phyloP scores from a whole-genome alignment of 2,888 invertebrate genomes.

The Catocala fraxini region DNA sequence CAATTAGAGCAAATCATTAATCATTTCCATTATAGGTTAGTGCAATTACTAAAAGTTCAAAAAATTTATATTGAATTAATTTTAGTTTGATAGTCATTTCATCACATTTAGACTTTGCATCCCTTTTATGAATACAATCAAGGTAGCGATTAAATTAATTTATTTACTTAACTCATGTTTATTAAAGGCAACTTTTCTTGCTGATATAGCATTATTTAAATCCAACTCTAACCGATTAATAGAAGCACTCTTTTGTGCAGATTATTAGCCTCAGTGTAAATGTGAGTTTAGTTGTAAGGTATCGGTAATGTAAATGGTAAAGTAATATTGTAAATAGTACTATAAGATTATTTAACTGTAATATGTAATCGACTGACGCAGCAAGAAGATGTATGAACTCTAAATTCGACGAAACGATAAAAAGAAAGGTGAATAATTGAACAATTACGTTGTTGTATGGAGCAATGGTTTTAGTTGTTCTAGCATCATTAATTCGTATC shows the following conservation, averaged over 20 bases:
- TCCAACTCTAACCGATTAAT: constrained; percentile 17
- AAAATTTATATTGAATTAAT: constrained; percentile 1
- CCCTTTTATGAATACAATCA: too few species aligned
- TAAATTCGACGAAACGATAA: not conserved
- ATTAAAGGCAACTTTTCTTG: too few species aligned
- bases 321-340: constrained; percentile 49
- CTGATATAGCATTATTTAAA: not conserved
- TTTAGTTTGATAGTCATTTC: not conserved
- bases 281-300: constrained; percentile 43
- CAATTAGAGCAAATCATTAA: not conserved
- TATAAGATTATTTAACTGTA: constrained; percentile 38
- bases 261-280: constrained; percentile 15
- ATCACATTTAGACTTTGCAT: not conserved
- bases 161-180: too few species aligned
- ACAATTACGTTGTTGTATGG: not conserved
- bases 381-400: constrained; percentile 8
- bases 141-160: too few species aligned
- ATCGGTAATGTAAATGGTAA: constrained; percentile 44
- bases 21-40: not conserved
- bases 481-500: not conserved
- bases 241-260: constrained; percentile 20
- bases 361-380: constrained; percentile 30
- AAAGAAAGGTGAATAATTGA: not conserved
- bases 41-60: constrained; percentile 7
- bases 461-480: not conserved